These are phyloP conservation scores for Rapana venosa DNA, from an alignment of 2,888 invertebrate genomes.

Conservation along the genomic window DNA sequence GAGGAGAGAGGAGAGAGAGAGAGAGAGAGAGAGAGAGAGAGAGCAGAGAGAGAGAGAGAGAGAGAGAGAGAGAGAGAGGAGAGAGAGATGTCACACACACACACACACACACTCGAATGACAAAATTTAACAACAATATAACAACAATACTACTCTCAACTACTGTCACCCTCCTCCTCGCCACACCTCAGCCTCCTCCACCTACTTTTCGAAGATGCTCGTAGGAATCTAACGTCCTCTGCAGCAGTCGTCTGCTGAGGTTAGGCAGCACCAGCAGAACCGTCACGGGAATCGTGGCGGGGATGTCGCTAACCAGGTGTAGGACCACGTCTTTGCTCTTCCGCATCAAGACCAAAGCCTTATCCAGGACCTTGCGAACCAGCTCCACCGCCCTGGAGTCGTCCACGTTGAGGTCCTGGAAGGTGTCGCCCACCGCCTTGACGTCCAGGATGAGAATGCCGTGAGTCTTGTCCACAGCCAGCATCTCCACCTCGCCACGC, in stretches of 20 bases:
- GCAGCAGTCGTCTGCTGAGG: background rate
- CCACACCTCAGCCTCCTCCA: background rate
- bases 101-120: background rate
- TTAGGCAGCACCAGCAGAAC: conserved; percentile 3
- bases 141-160: background rate
- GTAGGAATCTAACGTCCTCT: background rate
- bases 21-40: too few species aligned
- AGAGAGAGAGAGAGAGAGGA: too few species aligned
- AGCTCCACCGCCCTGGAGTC: background rate
- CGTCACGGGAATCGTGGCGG: background rate
- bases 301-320: conserved; percentile 26
- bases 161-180: background rate
- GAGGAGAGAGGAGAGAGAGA: too few species aligned
- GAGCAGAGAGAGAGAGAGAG: too few species aligned
- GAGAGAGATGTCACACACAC: background rate
- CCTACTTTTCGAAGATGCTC: background rate
- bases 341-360: background rate
- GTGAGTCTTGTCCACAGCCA: background rate
- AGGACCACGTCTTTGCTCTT: conserved; percentile 15
- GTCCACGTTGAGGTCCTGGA: background rate
- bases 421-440: conserved; percentile 24
- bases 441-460: conserved; percentile 16
- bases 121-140: too few species aligned
- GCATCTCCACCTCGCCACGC: conserved; percentile 4
- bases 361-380: background rate